Evolutionary conservation across 1,140 invertebrate species (phyloP).

Genomic region (Leptinotarsa texana): DNA sequence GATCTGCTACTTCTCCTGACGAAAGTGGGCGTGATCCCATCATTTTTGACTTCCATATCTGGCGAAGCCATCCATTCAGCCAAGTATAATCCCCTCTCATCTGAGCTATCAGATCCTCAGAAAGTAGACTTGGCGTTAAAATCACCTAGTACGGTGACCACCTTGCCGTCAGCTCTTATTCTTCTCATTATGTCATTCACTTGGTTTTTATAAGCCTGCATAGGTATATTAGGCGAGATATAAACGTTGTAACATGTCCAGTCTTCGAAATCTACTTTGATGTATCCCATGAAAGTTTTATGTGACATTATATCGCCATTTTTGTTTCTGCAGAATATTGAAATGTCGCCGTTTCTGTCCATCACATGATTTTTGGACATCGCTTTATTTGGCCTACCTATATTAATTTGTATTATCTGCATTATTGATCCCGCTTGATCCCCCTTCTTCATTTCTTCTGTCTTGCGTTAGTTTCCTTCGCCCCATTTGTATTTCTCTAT

Average conservation of each 20-base stretch:
- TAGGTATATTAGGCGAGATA: background rate
- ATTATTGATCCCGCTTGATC: background rate
- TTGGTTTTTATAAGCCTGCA: background rate
- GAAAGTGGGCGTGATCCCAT: background rate
- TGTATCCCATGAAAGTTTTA: background rate
- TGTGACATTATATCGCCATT: background rate
- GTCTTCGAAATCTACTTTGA: background rate
- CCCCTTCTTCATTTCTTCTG: background rate
- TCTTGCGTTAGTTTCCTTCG: too few relatives aligned
- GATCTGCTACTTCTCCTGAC: background rate
- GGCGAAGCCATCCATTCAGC: background rate
- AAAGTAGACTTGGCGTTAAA: background rate
- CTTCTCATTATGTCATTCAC: background rate
- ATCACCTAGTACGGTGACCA: background rate
- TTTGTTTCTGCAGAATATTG: background rate
- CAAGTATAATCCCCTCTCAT: background rate
- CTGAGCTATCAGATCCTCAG: background rate
- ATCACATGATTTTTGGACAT: background rate
- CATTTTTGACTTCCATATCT: background rate
- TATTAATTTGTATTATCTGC: background rate
- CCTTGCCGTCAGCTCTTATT: background rate
- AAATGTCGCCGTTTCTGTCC: background rate
- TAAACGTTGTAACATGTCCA: background rate
- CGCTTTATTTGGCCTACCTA: background rate
- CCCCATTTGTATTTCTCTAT: too few relatives aligned